phyloP scores from a whole-genome alignment of 2,797 vertebrate genomes.

The Lepilemur septentrionalis region DNA sequence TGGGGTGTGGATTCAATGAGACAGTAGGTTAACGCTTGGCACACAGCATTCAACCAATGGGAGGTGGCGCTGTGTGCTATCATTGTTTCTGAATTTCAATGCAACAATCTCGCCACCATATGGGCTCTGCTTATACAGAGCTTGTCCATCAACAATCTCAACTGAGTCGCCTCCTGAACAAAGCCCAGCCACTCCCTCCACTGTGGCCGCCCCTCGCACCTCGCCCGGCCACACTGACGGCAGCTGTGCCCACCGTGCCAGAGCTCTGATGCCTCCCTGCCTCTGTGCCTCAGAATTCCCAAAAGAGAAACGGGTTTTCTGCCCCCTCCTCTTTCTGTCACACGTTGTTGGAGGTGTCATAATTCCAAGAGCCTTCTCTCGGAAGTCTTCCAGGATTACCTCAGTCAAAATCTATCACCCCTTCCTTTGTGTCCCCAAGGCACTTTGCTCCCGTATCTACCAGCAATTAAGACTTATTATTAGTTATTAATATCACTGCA shows the following conservation, averaged over 20 bases:
- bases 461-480: not conserved
- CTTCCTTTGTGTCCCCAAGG: no score
- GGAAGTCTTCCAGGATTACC: not conserved
- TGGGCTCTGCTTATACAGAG: not conserved
- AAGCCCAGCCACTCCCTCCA: not conserved
- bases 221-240: not conserved
- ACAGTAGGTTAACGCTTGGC: not conserved
- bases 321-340: not conserved
- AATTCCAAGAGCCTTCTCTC: not conserved
- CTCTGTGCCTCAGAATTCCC: not conserved
- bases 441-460: not conserved
- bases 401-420: not conserved
- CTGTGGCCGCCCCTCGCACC: not conserved
- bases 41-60: not conserved
- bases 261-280: not conserved
- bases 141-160: not conserved
- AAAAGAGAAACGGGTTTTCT: not conserved
- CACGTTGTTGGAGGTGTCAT: rapidly evolving
- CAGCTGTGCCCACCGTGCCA: not conserved
- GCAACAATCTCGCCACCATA: not conserved
- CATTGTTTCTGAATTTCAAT: not conserved
- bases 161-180: not conserved
- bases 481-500: not conserved
- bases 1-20: not conserved
- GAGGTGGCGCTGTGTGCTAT: rapidly evolving